phyloP scores from a whole-genome alignment of 2,113 vertebrate genomes.

The Xenus cinereus region DNA sequence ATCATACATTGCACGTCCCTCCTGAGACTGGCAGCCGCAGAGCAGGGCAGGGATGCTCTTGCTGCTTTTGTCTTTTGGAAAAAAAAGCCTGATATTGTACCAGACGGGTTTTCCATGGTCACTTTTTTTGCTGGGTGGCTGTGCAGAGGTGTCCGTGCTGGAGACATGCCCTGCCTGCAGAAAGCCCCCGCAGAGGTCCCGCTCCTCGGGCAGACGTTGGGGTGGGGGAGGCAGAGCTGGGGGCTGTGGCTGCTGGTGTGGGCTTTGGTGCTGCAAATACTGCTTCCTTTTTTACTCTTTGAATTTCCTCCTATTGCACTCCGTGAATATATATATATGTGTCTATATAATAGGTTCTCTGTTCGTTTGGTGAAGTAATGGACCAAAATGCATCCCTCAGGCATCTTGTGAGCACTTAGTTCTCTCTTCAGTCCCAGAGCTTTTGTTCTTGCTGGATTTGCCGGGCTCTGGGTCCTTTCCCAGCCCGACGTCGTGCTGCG shows the following conservation, averaged over 20 bases:
- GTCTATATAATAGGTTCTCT: background rate
- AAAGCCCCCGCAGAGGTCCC: background rate
- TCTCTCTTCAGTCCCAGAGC: background rate
- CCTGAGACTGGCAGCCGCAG: background rate
- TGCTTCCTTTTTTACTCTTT: background rate
- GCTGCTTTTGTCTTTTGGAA: background rate
- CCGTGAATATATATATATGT: too few species aligned
- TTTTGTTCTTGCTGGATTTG: background rate
- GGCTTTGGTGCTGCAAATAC: background rate
- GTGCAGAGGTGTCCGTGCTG: background rate
- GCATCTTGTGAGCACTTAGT: background rate
- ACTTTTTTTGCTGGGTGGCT: background rate
- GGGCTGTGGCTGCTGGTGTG: background rate
- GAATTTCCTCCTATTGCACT: background rate
- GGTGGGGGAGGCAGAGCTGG: background rate
- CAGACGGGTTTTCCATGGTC: rapidly evolving
- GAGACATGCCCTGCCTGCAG: background rate
- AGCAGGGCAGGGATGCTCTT: background rate
- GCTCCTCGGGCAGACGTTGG: background rate
- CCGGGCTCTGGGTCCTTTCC: background rate
- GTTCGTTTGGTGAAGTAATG: background rate
- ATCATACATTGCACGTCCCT: too few species aligned
- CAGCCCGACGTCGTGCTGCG: background rate
- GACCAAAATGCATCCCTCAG: background rate
- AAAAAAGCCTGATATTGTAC: background rate